phyloP scores from a whole-genome alignment of 2,888 invertebrate genomes.

The Epsilonema sp. region DNA sequence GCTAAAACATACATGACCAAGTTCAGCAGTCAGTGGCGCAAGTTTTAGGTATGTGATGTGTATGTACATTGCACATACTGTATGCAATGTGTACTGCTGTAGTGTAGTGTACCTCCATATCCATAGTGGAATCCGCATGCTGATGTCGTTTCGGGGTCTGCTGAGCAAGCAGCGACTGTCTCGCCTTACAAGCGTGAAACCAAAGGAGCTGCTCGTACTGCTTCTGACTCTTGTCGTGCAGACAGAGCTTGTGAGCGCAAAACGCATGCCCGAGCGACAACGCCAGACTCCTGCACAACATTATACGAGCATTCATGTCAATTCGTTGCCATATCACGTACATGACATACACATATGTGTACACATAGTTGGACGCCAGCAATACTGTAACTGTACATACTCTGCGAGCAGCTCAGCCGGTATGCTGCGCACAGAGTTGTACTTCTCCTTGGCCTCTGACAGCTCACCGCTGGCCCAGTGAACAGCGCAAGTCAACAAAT shows the following conservation, averaged over 20 bases:
- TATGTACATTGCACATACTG: no score
- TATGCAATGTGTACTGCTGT: no score
- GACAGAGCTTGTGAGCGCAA: constrained; percentile 21
- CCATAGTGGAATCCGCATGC: no score
- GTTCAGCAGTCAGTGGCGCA: no score
- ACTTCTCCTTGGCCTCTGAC: constrained; percentile 19
- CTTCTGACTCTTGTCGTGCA: constrained; percentile 13
- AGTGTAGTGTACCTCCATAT: no score
- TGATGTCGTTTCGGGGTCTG: no score
- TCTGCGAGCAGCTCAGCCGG: constrained; percentile 17
- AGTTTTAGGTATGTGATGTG: no score
- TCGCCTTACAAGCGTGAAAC: constrained; percentile 14
- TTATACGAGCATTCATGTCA: no score
- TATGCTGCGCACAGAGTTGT: constrained; percentile 19
- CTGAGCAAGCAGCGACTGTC: no score
- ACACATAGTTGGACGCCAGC: no score
- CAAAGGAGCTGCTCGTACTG: constrained; percentile 15
- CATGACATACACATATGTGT: neutral
- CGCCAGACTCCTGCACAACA: constrained; percentile 19
- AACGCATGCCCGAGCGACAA: constrained; percentile 25
- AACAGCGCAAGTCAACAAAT: constrained; percentile 23
- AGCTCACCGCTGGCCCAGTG: constrained; percentile 17
- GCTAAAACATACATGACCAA: no score
- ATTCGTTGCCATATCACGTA: no score
- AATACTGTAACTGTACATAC: constrained; percentile 14